phyloP scores from a whole-genome alignment of 2,888 invertebrate genomes.

The Elegia similella region DNA sequence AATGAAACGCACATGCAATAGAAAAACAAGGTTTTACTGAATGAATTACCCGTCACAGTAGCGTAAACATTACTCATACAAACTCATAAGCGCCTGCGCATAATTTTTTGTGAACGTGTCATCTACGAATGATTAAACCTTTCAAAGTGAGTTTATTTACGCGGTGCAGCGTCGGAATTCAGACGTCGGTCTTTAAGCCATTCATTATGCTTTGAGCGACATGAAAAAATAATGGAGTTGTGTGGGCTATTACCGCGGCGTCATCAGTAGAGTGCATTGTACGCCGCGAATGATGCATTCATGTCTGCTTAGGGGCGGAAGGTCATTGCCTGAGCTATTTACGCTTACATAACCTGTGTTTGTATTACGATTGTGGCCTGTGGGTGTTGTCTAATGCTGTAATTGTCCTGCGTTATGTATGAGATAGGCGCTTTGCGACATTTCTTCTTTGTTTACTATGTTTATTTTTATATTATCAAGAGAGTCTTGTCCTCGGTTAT shows the following conservation, averaged over 20 bases:
- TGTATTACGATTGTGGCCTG: slow-evolving; percentile 46
- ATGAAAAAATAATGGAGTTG: slow-evolving; percentile 60
- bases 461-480: not conserved
- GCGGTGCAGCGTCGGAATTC: not conserved
- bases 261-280: slow-evolving; percentile 68
- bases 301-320: slow-evolving; percentile 56
- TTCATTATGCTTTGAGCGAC: slow-evolving; percentile 54
- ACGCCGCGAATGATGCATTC: slow-evolving; percentile 69
- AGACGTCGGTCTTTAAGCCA: slow-evolving; percentile 25
- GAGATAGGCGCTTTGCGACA: not conserved
- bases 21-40: not conserved
- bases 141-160: not conserved
- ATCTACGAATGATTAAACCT: not conserved
- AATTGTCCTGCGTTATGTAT: slow-evolving; percentile 6
- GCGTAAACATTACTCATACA: not conserved
- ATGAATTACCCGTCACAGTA: not conserved
- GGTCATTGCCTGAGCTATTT: slow-evolving; percentile 71
- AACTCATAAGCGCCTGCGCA: not conserved
- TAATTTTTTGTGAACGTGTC: not conserved
- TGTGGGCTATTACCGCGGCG: slow-evolving; percentile 67
- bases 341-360: slow-evolving; percentile 67
- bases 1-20: not conserved
- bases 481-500: not conserved
- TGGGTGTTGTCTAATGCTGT: slow-evolving; percentile 44
- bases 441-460: not conserved